A percentile compares a stretch with the other conserved stretches of the same genome.
Conservation (phyloP, 2,797 vertebrate genomes). For the Sebastes hopkinsi region DNA sequence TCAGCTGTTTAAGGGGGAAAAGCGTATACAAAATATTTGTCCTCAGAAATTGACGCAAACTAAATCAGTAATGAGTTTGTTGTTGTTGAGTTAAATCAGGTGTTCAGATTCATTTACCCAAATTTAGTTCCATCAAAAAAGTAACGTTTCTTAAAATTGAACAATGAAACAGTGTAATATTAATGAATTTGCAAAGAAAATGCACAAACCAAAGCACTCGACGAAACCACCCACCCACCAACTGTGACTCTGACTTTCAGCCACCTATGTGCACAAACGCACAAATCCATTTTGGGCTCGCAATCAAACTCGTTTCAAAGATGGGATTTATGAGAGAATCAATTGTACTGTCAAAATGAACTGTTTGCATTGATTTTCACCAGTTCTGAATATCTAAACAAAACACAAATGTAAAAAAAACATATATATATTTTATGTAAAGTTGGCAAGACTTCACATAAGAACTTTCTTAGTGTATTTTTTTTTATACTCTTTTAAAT, state of each 20-base stretch:
- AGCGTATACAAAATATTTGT: neutral
- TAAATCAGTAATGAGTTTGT: neutral
- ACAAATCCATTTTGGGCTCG: neutral
- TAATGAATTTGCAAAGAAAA: neutral
- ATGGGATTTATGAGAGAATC: too few relatives aligned
- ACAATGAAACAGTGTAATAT: neutral
- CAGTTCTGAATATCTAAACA: neutral
- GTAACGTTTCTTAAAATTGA: neutral
- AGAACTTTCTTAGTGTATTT: neutral
- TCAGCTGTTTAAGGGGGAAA: neutral
- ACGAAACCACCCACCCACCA: neutral
- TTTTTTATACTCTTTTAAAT: neutral
- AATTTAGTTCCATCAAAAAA: neutral
- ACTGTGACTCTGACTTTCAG: conserved; percentile 1
- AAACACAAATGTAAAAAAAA: neutral
- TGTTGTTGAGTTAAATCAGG: neutral
- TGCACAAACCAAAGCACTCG: neutral
- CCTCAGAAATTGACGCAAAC: neutral
- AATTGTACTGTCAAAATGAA: neutral
- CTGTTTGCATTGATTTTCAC: neutral
- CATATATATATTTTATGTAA: too few relatives aligned
- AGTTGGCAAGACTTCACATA: too few relatives aligned
- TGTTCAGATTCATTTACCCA: neutral
- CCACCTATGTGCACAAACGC: neutral
- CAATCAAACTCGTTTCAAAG: neutral